Percentiles rank a stretch among this genome's conserved stretches.
Evolutionary conservation across 1,140 invertebrate genomes (phyloP).

Genomic region (Adoxophyes honmai): DNA sequence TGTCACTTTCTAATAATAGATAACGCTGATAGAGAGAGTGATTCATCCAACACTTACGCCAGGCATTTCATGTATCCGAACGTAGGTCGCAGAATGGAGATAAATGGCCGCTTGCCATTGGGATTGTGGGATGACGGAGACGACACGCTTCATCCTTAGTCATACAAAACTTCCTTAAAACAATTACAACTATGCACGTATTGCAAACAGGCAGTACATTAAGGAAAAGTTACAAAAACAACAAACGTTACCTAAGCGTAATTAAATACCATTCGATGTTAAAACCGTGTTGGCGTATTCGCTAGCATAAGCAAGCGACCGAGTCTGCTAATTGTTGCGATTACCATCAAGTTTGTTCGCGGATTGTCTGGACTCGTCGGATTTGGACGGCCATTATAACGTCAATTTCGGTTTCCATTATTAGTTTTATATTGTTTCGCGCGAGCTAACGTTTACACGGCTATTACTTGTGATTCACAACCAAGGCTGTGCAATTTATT

Average conservation of each 20-base stretch:
- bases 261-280: conserved; percentile 12
- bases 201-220: background rate
- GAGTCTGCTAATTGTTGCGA: background rate
- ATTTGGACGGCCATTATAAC: conserved; percentile 3
- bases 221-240: background rate
- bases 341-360: background rate
- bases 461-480: conserved; percentile 8
- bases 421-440: conserved; percentile 1
- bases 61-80: too few species aligned
- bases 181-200: background rate
- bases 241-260: background rate
- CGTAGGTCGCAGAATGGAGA: background rate
- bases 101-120: background rate
- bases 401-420: conserved; percentile 5
- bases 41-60: background rate
- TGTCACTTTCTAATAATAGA: conserved; percentile 20
- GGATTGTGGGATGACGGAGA: background rate
- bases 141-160: background rate
- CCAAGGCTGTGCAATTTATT: conserved; percentile 8
- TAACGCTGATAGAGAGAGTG: background rate
- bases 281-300: background rate
- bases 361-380: conserved; percentile 1
- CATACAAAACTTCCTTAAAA: background rate
- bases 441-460: conserved; percentile 4
- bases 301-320: conserved; percentile 1